Evolutionary conservation across 1,140 invertebrate species (phyloP), one percentile per base, ranked within the genome.

Genomic region (Aphidius ervi): DNA sequence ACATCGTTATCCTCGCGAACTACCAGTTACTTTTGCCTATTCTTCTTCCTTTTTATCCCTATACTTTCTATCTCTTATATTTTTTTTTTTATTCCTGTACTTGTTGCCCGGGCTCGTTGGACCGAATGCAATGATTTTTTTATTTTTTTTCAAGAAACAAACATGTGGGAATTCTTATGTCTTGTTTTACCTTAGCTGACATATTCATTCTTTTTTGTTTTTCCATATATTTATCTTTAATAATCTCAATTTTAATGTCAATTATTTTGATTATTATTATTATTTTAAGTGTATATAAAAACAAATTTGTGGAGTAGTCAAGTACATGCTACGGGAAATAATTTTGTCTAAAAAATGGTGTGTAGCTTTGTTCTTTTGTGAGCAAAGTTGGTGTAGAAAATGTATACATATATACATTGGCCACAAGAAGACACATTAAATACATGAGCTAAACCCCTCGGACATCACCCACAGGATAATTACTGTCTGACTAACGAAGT

Each of bases 1-100:
- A 74, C 73, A 70, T 75, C 73, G 70, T 75, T 75, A 75, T 75
- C 72, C 64, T 66, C 58, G 59, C 65, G 59, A 31, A 1, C 4
- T 2, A 4, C 23, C 23, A 31, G 23, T 31, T 31, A 31, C 23
- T 16, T 16, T 16, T 16, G 16, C 16, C 16, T 16, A 16, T 16
- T 16, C 16, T 31, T 31, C 23, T 31, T 1, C 23, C 4, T 31
- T 31, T 31, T 1, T 3, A 31, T 31, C 23, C 23, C 4, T 31
- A 31, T 4, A 31, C 1, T 31, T 31, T 31, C 23, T 31, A 0
- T 31, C 23, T 4, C 2, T 31, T 4, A 31, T 3, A 3, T 31
- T 31, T 3, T 31, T 31, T 31, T 31, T 4, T 31, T 31, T 31
- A 31, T 31, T 31, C 4, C 4, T 31, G 23, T 31, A 31, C 23